Conservation (phyloP, 2,113 vertebrate species). For the Terrapene triunguis region DNA sequence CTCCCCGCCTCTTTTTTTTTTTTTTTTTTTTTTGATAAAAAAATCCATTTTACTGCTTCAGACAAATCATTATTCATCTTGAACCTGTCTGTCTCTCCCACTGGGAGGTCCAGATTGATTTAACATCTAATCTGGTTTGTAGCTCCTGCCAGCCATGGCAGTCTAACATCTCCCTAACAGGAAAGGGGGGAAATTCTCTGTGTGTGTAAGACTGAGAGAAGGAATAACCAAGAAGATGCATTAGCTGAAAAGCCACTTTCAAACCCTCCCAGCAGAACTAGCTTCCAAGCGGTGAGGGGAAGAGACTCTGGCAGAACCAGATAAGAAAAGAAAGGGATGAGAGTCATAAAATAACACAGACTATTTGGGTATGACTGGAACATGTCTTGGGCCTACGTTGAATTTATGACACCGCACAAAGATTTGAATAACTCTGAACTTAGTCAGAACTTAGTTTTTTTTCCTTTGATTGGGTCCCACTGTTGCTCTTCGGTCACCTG, state of each 20-base stretch:
- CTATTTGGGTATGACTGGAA: background rate
- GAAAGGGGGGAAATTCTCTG: background rate
- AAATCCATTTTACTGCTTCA: slow-evolving; percentile 77
- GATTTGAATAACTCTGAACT: background rate
- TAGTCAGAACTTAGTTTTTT: background rate
- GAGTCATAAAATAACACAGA: background rate
- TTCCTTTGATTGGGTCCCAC: background rate
- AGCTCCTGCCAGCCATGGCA: slow-evolving; percentile 75
- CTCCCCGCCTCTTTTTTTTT: slow-evolving; percentile 26
- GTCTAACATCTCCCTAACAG: slow-evolving; percentile 63
- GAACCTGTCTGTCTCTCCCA: slow-evolving; percentile 69
- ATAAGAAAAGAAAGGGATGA: background rate
- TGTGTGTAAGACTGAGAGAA: background rate
- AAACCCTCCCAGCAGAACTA: background rate
- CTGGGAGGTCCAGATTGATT: slow-evolving; percentile 80
- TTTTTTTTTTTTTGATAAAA: slow-evolving; percentile 70
- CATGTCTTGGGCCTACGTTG: background rate
- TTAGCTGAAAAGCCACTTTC: background rate
- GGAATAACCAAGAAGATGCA: background rate
- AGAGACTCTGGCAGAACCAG: background rate
- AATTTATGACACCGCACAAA: background rate
- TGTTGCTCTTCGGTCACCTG: background rate
- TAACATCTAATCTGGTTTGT: slow-evolving; percentile 81
- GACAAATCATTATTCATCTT: slow-evolving; percentile 79
- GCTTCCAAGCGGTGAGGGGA: background rate